Base-by-base conservation (phyloP, 2,888 invertebrate genomes). In the Eilema griseolum region DNA sequence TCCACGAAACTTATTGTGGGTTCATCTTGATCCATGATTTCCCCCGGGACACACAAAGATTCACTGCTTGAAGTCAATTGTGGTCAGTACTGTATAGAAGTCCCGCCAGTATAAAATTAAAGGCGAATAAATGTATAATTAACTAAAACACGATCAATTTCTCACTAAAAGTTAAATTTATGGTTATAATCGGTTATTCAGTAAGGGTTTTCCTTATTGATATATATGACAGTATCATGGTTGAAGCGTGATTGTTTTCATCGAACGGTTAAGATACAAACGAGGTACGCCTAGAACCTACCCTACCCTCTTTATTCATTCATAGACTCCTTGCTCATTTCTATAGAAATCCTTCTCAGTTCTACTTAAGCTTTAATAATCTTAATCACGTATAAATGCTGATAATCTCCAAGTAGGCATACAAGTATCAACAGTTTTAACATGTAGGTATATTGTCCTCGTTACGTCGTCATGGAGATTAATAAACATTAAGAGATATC, bases 161-260 rank as follows among this genome's bases (percentile, higher is more conserved):
- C 56, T 63, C 33, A 23, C 11, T 59, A 1, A 31, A 71, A 72
- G 63, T 67, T 66, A 68, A 78, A 80, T 76, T n/a, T 72, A 33
- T 57, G 52, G 57, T 66, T 68, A 66, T 56, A 70, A 72, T 71
- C 73, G 77, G 71, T 75, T 76, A 77, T 78, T 77, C 78, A 83
- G 85, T 85, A 83, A 82, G 78, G 67, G 74, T 76, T 77, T 81
- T 81, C 68, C 75, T 69, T 70, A 72, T 73, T 81, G 61, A 75
- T 84, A 84, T 79, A 74, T 74, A 76, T 70, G 75, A 77, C 78
- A 79, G 83, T 85, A 84, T 86, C 84, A 83, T 81, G 82, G 79
- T 79, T 84, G 78, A 83, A 85, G 74, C 81, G 85, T 88, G 85
- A 88, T 88, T 86, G 81, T 87, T 84, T 89, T 88, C 88, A 83